Evolutionary conservation across 2,888 invertebrate species (phyloP).

Genomic region (Clistopyga incitator): DNA sequence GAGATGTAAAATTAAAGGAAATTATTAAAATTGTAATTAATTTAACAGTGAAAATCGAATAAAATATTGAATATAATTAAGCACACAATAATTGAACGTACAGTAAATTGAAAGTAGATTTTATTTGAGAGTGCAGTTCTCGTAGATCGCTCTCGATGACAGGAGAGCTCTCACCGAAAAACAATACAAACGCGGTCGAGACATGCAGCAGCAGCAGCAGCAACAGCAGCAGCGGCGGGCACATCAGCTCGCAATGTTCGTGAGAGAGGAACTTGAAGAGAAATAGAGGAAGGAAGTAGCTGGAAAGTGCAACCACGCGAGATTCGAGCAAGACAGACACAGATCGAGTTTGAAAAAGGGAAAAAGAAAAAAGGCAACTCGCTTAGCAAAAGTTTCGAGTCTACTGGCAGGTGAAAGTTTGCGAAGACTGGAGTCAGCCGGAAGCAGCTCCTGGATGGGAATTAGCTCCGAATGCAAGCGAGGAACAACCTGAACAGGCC

Average conservation of each 20-base stretch:
- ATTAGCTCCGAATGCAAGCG: slow-evolving; percentile 1
- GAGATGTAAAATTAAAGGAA: too few species aligned
- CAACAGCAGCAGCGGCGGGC: not conserved
- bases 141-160: slow-evolving; percentile 13
- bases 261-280: not conserved
- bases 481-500: not conserved
- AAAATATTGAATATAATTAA: too few species aligned
- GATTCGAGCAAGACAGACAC: not conserved
- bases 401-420: slow-evolving; percentile 31
- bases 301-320: not conserved
- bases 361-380: not conserved
- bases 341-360: not conserved
- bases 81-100: too few species aligned
- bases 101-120: too few species aligned
- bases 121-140: too few species aligned
- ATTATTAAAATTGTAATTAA: too few species aligned
- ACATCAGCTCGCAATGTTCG: not conserved
- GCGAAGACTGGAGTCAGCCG: slow-evolving; percentile 24
- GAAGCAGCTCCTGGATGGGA: slow-evolving; percentile 32
- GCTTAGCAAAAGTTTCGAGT: slow-evolving; percentile 16
- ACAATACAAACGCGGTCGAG: not conserved
- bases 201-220: slow-evolving; percentile 3
- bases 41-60: too few species aligned
- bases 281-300: not conserved
- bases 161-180: slow-evolving; percentile 26